A percentile compares a stretch with the other conserved stretches of the same genome.
Conservation (phyloP, 2,113 vertebrate genomes). For the Phalacrocorax aristotelis region DNA sequence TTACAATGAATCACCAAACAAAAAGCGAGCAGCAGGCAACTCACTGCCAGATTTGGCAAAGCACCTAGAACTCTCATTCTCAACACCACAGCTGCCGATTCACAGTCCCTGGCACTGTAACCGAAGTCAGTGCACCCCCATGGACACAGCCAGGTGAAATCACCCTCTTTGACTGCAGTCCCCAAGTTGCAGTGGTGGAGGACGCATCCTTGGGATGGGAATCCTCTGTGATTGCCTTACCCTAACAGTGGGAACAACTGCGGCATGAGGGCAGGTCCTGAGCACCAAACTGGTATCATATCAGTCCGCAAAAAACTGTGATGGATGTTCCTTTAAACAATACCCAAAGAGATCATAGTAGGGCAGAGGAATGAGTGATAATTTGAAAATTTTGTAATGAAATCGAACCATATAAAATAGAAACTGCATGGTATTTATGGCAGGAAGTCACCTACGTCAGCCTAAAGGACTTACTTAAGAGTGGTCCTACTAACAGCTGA, state of each 20-base stretch:
- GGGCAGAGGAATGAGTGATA: neutral
- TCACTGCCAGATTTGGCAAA: neutral
- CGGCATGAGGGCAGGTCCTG: neutral
- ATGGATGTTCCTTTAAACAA: neutral
- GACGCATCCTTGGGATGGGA: neutral
- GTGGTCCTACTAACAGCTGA: neutral
- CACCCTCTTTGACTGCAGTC: neutral
- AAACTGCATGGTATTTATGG: neutral
- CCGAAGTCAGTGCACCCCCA: neutral
- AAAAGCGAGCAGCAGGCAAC: neutral
- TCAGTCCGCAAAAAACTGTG: neutral
- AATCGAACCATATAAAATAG: neutral
- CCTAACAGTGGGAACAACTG: neutral
- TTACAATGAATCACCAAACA: neutral
- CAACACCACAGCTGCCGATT: neutral
- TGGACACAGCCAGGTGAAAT: neutral
- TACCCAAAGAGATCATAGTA: neutral
- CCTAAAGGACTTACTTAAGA: neutral
- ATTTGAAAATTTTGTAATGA: neutral
- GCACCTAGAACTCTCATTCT: neutral
- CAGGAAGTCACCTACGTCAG: neutral
- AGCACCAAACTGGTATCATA: rapidly evolving
- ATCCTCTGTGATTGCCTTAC: neutral
- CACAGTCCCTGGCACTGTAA: neutral
- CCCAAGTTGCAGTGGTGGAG: neutral